phyloP scores from a whole-genome alignment of 2,888 invertebrate species.

The Eupeodes luniger region DNA sequence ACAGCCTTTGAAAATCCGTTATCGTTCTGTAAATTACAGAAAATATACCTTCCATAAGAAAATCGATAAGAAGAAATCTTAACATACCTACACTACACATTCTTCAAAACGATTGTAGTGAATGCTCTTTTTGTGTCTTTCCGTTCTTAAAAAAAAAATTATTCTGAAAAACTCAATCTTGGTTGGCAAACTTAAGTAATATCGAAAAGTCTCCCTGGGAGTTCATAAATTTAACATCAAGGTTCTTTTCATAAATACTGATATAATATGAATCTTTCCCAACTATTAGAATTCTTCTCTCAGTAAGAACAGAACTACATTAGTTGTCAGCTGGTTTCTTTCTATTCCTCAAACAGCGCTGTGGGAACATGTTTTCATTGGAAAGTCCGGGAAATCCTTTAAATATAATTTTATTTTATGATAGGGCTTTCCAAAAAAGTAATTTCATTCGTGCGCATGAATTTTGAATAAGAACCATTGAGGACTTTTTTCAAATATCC shows the following conservation, averaged over 20 bases:
- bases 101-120: conserved; percentile 33
- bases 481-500: conserved; percentile 45
- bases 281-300: conserved; percentile 50
- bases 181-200: not conserved
- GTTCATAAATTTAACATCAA: conserved; percentile 63
- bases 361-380: conserved; percentile 48
- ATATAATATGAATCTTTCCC: not conserved
- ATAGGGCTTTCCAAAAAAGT: conserved; percentile 28
- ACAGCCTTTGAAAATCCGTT: too few relatives aligned
- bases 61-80: conserved; percentile 25
- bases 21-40: too few relatives aligned
- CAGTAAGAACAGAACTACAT: not conserved
- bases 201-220: conserved; percentile 3
- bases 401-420: not conserved
- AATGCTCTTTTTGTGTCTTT: conserved; percentile 30
- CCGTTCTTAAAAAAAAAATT: conserved; percentile 13
- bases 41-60: not conserved
- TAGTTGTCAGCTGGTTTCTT: conserved; percentile 55
- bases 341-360: conserved; percentile 14
- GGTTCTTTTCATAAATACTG: conserved; percentile 45
- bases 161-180: not conserved
- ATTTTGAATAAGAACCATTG: conserved; percentile 2
- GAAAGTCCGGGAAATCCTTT: conserved; percentile 43
- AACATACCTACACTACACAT: not conserved
- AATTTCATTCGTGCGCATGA: conserved; percentile 36